These are phyloP conservation scores for Eupristina koningsbergeri DNA, from an alignment of 1,140 invertebrate genomes.

Conservation along the genomic window DNA sequence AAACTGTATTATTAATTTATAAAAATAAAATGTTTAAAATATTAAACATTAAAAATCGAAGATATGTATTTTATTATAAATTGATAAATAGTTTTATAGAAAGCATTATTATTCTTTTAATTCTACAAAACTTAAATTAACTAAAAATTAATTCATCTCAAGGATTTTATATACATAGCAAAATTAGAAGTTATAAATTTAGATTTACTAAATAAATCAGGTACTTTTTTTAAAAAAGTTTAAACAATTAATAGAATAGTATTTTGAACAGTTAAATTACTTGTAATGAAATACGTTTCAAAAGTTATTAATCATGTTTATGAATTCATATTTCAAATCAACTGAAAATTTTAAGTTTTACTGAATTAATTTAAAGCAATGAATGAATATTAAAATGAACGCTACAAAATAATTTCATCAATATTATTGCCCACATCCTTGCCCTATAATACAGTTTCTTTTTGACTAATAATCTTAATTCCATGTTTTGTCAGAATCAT, in stretches of 20 bases:
- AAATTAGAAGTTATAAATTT: too few relatives aligned
- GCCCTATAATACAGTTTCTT: slow-evolving; percentile 80
- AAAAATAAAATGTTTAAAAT: not conserved
- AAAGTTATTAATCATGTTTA: too few relatives aligned
- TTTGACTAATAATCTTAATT: slow-evolving; percentile 83
- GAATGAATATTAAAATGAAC: not conserved
- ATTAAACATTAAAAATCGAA: not conserved
- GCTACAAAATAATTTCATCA: slow-evolving; percentile 43
- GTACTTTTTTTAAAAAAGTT: too few relatives aligned
- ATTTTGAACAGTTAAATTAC: too few relatives aligned
- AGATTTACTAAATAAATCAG: too few relatives aligned
- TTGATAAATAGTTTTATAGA: too few relatives aligned
- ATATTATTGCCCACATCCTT: slow-evolving; percentile 45
- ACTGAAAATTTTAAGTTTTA: not conserved
- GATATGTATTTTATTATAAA: not conserved
- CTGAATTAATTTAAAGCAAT: not conserved
- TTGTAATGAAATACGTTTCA: too few relatives aligned
- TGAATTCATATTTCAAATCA: not conserved
- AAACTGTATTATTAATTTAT: not conserved
- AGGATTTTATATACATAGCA: too few relatives aligned
- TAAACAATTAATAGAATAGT: too few relatives aligned
- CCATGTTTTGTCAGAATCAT: slow-evolving; percentile 82
- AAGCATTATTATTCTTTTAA: too few relatives aligned
- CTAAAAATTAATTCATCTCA: not conserved
- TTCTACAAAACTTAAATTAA: not conserved